Evolutionary conservation across 2,797 vertebrate species (phyloP).

Genomic region (Pogoniulus pusillus): DNA sequence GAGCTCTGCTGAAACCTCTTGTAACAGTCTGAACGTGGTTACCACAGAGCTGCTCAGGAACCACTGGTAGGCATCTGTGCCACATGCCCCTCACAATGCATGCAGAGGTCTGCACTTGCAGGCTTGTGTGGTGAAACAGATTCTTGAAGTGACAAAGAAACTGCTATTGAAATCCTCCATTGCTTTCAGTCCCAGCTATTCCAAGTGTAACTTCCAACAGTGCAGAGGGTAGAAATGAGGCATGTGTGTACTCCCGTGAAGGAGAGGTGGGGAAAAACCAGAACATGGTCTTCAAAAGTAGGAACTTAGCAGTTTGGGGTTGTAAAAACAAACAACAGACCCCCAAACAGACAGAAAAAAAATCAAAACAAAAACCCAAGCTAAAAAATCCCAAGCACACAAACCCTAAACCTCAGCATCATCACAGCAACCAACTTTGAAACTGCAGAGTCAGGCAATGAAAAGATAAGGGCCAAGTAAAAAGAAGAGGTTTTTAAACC

Average conservation of each 20-base stretch:
- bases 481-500: neutral
- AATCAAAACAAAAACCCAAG: no score
- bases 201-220: neutral
- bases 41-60: neutral
- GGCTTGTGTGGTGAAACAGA: neutral
- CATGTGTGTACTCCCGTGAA: neutral
- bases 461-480: neutral
- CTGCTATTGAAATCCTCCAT: neutral
- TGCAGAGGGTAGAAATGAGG: neutral
- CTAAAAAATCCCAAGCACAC: neutral
- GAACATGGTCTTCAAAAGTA: neutral
- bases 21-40: neutral
- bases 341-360: no score
- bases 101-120: neutral
- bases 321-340: neutral
- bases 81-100: accelerated
- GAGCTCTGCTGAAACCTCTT: neutral
- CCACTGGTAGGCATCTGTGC: neutral
- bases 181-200: neutral
- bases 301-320: neutral
- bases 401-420: neutral
- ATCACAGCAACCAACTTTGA: neutral
- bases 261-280: neutral
- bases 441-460: neutral
- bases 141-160: neutral